phyloP scores from a whole-genome alignment of 2,888 invertebrate genomes.

The Acanthosoma haemorrhoidale region DNA sequence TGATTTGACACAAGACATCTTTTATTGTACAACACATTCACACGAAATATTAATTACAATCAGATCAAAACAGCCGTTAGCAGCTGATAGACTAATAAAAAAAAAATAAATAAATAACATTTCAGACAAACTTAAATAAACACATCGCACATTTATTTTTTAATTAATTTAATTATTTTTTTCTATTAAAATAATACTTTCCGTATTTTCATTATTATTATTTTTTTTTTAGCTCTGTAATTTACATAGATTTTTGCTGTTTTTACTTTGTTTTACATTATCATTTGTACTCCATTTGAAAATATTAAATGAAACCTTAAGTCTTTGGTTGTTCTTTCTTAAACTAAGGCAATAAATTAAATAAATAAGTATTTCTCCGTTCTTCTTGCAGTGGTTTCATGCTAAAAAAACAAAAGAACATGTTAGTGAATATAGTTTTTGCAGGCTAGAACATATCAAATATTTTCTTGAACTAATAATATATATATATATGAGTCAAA shows the following conservation, averaged over 20 bases:
- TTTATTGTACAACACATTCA: slow-evolving; percentile 22
- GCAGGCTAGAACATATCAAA: neutral
- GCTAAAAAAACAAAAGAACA: slow-evolving; percentile 33
- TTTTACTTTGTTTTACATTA: neutral
- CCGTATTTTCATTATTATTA: neutral
- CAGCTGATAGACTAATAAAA: neutral
- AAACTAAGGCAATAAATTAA: slow-evolving; percentile 25
- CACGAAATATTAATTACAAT: too few relatives aligned
- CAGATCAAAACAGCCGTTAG: neutral
- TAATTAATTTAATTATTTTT: neutral
- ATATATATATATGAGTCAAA: too few relatives aligned
- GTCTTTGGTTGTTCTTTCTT: slow-evolving; percentile 38
- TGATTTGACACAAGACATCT: slow-evolving; percentile 15
- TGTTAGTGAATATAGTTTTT: neutral
- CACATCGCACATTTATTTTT: slow-evolving; percentile 22
- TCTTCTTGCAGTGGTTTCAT: slow-evolving; percentile 22
- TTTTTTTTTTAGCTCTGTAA: neutral
- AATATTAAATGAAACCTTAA: slow-evolving; percentile 40
- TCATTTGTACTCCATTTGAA: slow-evolving; percentile 38
- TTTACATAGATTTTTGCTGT: neutral
- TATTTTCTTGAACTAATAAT: too few relatives aligned
- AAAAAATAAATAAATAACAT: slow-evolving; percentile 37
- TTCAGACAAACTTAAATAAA: slow-evolving; percentile 29
- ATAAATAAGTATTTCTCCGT: slow-evolving; percentile 21
- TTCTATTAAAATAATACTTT: neutral